Base-by-base conservation (phyloP, 1,140 invertebrate genomes). In the Agraylea sexmaculata region DNA sequence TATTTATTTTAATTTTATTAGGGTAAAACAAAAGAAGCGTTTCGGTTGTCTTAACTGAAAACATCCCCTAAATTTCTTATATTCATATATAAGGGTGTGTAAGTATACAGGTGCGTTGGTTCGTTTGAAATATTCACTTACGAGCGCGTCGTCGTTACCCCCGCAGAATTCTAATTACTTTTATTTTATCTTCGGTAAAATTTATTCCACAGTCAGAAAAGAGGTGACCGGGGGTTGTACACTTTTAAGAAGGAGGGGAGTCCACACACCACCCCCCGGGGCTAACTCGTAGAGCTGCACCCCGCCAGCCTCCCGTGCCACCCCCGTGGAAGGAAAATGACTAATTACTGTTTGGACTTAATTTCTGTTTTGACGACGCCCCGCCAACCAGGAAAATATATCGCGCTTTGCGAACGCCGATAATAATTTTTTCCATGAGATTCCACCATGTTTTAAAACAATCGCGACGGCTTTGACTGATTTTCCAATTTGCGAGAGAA, bases 181-280 rank as follows among this genome's bases (percentile, higher is more conserved):
- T 49, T 49, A 49, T 49, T 49, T 49, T 49, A 49, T 49, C 47
- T 49, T 49, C 47, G 47, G 43, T n/a, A 45, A 49, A 49, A 49
- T 49, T 49, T 49, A 49, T 49, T 49, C 47, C 36, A 39, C 42
- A 28, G 43, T 45, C 45, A 49, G 47, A 49, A 49, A 49, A 49
- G 47, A 49, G 47, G 47, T 49, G 47, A 22, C 40, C 43, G 18
- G 32, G 43, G 21, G n/a, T n/a, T n/a, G n/a, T n/a, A n/a, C n/a
- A n/a, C n/a, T n/a, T n/a, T n/a, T n/a, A n/a, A n/a, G 34, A 37
- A 45, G 35, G 43, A 40, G 40, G 41, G 43, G 47, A 40, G 43
- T 32, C 20, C 43, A 38, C 40, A 35, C 47, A 34, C 27, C 43
- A 32, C 32, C 15, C 29, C 28, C 27, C 25, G 17, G 23, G 10